phyloP scores from a whole-genome alignment of 2,888 invertebrate genomes.

The Entomobrya proxima region DNA sequence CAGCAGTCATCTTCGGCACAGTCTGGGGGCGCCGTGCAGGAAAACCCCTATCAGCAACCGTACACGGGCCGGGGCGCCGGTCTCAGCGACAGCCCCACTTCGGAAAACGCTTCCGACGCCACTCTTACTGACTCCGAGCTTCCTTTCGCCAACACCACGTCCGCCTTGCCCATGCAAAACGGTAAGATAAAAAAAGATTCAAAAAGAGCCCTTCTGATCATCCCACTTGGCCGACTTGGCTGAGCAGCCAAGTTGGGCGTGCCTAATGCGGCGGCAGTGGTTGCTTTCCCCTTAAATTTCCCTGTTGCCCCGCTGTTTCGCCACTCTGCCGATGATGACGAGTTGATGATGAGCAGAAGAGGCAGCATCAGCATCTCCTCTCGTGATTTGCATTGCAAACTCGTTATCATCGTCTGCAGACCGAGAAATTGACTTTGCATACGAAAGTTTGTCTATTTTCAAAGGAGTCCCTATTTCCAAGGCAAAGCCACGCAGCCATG shows the following conservation, averaged over 20 bases:
- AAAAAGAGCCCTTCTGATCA: not conserved
- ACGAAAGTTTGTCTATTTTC: too few species aligned
- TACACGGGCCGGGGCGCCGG: constrained; percentile 78
- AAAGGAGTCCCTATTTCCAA: too few species aligned
- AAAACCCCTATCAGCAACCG: constrained; percentile 75
- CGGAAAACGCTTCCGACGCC: constrained; percentile 91
- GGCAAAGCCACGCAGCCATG: constrained; percentile 50
- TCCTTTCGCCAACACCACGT: constrained; percentile 86
- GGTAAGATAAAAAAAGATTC: constrained; percentile 79
- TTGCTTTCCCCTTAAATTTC: not conserved
- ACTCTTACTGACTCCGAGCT: constrained; percentile 90
- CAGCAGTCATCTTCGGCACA: constrained; percentile 48
- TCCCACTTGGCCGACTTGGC: too few species aligned
- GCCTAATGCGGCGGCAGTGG: not conserved
- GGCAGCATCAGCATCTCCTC: not conserved
- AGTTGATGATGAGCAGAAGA: not conserved
- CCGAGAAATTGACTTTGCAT: constrained; percentile 74
- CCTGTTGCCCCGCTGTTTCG: not conserved
- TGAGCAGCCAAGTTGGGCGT: not conserved
- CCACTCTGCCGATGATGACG: not conserved
- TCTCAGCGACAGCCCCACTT: constrained; percentile 88
- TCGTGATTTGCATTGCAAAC: constrained; percentile 72
- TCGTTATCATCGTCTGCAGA: constrained; percentile 73
- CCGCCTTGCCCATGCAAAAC: constrained; percentile 89
- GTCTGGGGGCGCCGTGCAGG: constrained; percentile 62